Percentiles rank a stretch among this genome's conserved stretches.
phyloP scores from a whole-genome alignment of 2,888 invertebrate species.

The Patella caerulea region DNA sequence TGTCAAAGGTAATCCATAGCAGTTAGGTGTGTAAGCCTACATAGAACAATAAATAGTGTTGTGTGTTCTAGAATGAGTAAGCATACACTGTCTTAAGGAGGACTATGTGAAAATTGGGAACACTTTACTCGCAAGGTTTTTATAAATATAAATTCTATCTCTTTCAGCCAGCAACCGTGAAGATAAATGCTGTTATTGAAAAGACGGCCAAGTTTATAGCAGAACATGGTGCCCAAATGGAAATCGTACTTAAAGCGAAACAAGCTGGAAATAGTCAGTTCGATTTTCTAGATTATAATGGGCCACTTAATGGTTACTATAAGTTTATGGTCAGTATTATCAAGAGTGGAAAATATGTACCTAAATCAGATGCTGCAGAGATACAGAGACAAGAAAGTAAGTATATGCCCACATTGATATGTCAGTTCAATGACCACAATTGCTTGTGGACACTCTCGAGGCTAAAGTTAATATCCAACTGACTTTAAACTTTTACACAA shows the following conservation, averaged over 20 bases:
- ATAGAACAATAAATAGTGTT: no score
- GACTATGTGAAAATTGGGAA: no score
- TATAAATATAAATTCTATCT: slow-evolving; percentile 30
- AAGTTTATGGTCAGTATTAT: slow-evolving; percentile 75
- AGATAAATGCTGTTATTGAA: slow-evolving; percentile 93
- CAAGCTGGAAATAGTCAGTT: slow-evolving; percentile 95
- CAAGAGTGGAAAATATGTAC: slow-evolving; percentile 66
- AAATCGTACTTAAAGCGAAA: slow-evolving; percentile 97
- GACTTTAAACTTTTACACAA: no score
- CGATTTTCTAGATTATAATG: slow-evolving; percentile 90
- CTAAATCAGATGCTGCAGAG: slow-evolving; percentile 39
- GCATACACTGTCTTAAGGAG: no score
- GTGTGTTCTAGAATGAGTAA: no score
- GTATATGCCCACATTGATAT: not conserved
- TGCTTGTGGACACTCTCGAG: no score
- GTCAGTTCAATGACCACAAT: no score
- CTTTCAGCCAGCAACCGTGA: slow-evolving; percentile 85
- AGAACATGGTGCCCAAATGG: slow-evolving; percentile 96
- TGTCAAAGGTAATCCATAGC: no score
- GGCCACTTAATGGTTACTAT: slow-evolving; percentile 89
- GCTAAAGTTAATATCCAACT: no score
- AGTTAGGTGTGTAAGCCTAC: no score
- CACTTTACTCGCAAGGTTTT: not conserved
- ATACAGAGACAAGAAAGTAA: not conserved
- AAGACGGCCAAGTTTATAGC: slow-evolving; percentile 80